Percentiles rank a stretch among this genome's conserved stretches.
Evolutionary conservation across 1,140 invertebrate genomes (phyloP).

Genomic region (Drosophila pectinifera): DNA sequence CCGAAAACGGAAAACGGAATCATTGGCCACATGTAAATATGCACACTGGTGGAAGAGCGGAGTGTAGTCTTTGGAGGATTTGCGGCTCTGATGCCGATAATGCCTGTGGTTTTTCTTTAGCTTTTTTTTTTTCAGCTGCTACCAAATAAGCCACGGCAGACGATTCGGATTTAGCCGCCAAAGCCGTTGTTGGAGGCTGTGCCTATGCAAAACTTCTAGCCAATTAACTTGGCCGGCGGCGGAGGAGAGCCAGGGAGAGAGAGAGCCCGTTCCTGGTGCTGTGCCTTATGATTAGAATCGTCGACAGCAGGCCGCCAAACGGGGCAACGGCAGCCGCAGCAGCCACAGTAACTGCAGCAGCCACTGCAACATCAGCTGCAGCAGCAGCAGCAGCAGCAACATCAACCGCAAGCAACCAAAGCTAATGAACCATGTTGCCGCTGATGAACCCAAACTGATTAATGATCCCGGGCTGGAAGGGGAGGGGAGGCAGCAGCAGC

Average conservation of each 20-base stretch:
- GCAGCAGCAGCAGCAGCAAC: conserved; percentile 32
- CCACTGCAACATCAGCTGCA: conserved; percentile 15
- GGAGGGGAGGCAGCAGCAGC: conserved; percentile 17
- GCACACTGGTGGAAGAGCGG: conserved; percentile 3
- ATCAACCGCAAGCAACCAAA: conserved; percentile 71
- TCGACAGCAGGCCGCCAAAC: conserved; percentile 71
- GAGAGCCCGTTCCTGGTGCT: conserved; percentile 43
- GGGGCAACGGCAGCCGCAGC: conserved; percentile 50
- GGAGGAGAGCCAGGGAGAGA: conserved; percentile 20
- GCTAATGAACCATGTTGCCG: conserved; percentile 82
- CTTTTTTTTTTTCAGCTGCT: conserved; percentile 18
- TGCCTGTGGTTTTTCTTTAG: conserved; percentile 37
- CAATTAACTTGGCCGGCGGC: conserved; percentile 72
- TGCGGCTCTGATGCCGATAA: conserved; percentile 64
- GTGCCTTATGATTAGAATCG: conserved; percentile 82
- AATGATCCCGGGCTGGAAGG: conserved; percentile 59
- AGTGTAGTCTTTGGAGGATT: conserved; percentile 48
- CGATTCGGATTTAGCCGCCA: conserved; percentile 65
- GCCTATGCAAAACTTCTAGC: conserved; percentile 81
- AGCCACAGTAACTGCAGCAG: conserved; percentile 14
- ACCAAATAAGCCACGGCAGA: conserved; percentile 68
- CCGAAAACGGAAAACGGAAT: conserved; percentile 22
- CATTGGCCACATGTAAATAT: conserved; percentile 66
- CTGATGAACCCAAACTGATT: conserved; percentile 81
- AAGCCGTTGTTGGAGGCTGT: conserved; percentile 32